phyloP scores from a whole-genome alignment of 2,888 invertebrate species.

The Gasteruption jaculator region DNA sequence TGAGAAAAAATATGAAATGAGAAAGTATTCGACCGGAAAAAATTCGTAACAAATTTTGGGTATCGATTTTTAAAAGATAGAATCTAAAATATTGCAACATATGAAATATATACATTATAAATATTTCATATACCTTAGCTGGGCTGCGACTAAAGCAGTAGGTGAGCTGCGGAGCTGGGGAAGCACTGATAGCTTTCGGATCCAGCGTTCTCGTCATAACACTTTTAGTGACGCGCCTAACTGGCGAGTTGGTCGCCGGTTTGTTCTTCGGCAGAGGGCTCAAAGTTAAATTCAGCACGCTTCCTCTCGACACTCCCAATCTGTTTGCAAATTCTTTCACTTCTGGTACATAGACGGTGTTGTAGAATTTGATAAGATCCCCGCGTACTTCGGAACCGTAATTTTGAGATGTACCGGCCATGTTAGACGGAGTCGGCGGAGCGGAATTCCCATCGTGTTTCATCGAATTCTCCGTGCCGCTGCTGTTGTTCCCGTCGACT shows the following conservation, averaged over 20 bases:
- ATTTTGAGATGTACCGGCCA: constrained; percentile 55
- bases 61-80: no score
- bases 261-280: constrained; percentile 71
- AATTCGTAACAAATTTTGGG: no score
- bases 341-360: constrained; percentile 78
- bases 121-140: constrained; percentile 62
- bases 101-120: not conserved
- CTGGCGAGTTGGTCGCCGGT: constrained; percentile 56
- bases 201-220: constrained; percentile 59
- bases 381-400: constrained; percentile 63
- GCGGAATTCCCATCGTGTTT: constrained; percentile 29
- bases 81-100: no score
- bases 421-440: constrained; percentile 59
- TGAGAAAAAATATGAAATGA: no score
- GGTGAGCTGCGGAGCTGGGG: constrained; percentile 58
- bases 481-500: constrained; percentile 10
- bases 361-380: constrained; percentile 94
- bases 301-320: constrained; percentile 38
- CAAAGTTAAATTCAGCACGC: constrained; percentile 51
- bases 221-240: constrained; percentile 57
- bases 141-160: constrained; percentile 86
- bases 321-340: constrained; percentile 71
- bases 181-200: constrained; percentile 51
- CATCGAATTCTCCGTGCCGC: constrained; percentile 15
- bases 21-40: no score